These are phyloP conservation scores for Lithophane ornitopus DNA, from an alignment of 2,888 invertebrate species.

Conservation along the genomic window DNA sequence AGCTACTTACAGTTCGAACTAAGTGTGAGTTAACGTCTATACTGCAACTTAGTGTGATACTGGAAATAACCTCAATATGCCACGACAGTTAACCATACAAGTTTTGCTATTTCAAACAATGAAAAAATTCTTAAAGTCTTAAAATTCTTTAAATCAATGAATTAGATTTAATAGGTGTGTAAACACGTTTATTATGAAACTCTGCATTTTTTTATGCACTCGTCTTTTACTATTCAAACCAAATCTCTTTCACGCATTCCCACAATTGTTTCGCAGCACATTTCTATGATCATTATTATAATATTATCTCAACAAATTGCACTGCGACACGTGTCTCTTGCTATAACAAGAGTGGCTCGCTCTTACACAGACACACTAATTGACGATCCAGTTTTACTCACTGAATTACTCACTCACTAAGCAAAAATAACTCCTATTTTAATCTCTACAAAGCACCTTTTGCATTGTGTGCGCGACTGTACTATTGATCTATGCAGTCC, in stretches of 20 bases:
- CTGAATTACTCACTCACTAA: conserved; percentile 60
- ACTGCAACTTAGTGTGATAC: not conserved
- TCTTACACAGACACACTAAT: conserved; percentile 79
- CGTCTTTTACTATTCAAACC: conserved; percentile 1
- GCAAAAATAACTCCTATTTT: conserved; percentile 64
- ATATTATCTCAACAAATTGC: conserved; percentile 65
- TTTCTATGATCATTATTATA: conserved; percentile 56
- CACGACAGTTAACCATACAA: not conserved
- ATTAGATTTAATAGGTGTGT: not conserved
- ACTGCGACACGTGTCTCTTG: conserved; percentile 66
- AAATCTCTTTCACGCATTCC: conserved; percentile 35
- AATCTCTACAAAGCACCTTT: conserved; percentile 60
- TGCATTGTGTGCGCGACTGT: conserved; percentile 57
- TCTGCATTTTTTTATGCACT: conserved; percentile 1
- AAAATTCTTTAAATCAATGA: not conserved
- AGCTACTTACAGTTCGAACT: too few species aligned
- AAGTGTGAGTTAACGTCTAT: not conserved
- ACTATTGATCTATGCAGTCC: conserved; percentile 76
- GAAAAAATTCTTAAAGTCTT: too few species aligned
- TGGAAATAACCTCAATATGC: not conserved
- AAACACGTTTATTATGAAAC: conserved; percentile 10
- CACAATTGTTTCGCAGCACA: conserved; percentile 46
- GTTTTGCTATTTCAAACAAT: not conserved
- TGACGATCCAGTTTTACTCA: conserved; percentile 74
- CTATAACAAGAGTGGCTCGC: conserved; percentile 68